phyloP scores from a whole-genome alignment of 2,113 vertebrate genomes.

The Ictalurus furcatus region DNA sequence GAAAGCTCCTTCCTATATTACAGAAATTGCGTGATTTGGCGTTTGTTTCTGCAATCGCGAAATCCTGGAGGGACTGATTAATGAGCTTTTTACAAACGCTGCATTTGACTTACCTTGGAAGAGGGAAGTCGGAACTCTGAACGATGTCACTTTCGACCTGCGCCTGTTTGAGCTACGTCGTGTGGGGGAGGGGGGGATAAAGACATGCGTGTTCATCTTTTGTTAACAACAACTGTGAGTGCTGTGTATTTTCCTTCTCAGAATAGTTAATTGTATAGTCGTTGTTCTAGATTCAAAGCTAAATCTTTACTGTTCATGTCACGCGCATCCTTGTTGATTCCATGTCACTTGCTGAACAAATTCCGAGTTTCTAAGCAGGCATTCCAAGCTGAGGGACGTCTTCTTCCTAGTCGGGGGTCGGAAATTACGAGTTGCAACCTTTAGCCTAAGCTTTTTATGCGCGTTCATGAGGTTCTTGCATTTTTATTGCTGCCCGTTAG shows the following conservation, averaged over 20 bases:
- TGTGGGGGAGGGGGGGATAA: too few relatives aligned
- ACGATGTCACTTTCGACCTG: not conserved
- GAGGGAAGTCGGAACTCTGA: not conserved
- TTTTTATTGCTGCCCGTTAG: conserved; percentile 63
- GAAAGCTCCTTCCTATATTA: too few relatives aligned
- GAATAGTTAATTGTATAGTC: too few relatives aligned
- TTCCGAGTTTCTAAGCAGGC: not conserved
- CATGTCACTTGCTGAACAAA: not conserved
- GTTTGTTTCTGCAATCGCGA: too few relatives aligned
- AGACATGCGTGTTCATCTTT: too few relatives aligned
- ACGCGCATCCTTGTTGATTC: not conserved
- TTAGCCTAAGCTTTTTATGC: not conserved
- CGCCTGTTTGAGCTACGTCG: too few relatives aligned
- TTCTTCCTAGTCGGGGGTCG: not conserved
- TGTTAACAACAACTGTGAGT: too few relatives aligned
- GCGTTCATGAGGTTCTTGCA: not conserved
- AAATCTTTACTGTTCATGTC: not conserved
- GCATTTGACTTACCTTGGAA: not conserved
- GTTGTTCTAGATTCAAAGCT: not conserved
- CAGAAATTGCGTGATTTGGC: too few relatives aligned
- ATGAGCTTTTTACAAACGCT: not conserved
- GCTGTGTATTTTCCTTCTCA: too few relatives aligned
- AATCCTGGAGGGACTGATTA: too few relatives aligned
- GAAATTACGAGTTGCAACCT: not conserved
- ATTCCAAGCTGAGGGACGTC: not conserved